Percentiles rank a stretch among this genome's conserved stretches.
These are phyloP conservation scores for Whitmania pigra DNA, from an alignment of 1,140 invertebrate genomes.

Conservation along the genomic window DNA sequence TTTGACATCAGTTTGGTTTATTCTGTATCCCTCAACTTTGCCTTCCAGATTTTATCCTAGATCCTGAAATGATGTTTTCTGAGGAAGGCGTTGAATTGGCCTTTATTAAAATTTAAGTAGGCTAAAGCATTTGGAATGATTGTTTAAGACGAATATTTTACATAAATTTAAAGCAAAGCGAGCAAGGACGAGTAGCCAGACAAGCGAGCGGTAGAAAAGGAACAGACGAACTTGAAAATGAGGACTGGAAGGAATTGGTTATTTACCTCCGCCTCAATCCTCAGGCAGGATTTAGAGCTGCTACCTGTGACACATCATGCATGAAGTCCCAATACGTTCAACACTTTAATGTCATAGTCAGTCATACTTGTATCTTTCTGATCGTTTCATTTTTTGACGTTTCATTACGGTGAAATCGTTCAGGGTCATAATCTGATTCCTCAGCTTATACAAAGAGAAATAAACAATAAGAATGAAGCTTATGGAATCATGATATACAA, in stretches of 20 bases:
- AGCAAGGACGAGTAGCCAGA: background rate
- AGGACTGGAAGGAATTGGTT: background rate
- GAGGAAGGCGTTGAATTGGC: too few species aligned
- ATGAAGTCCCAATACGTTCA: background rate
- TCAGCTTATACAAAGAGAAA: too few species aligned
- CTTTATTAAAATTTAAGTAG: too few species aligned
- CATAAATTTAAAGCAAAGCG: background rate
- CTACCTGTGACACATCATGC: background rate
- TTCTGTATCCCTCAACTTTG: too few species aligned
- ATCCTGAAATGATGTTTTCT: too few species aligned
- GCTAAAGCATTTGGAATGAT: background rate
- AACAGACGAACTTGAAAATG: background rate
- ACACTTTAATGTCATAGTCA: constrained; percentile 8
- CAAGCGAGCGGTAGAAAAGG: background rate
- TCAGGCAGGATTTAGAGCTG: background rate
- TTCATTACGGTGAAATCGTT: too few species aligned
- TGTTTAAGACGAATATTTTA: background rate
- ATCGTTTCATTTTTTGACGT: too few species aligned
- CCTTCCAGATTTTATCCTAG: too few species aligned
- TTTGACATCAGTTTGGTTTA: too few species aligned
- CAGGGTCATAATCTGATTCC: too few species aligned
- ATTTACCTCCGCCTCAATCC: background rate
- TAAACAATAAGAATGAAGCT: too few species aligned
- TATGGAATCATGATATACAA: too few species aligned
- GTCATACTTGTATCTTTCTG: background rate